Evolutionary conservation across 2,888 invertebrate species (phyloP), one percentile per base, ranked within the genome.

Genomic region (Mystacides longicornis): DNA sequence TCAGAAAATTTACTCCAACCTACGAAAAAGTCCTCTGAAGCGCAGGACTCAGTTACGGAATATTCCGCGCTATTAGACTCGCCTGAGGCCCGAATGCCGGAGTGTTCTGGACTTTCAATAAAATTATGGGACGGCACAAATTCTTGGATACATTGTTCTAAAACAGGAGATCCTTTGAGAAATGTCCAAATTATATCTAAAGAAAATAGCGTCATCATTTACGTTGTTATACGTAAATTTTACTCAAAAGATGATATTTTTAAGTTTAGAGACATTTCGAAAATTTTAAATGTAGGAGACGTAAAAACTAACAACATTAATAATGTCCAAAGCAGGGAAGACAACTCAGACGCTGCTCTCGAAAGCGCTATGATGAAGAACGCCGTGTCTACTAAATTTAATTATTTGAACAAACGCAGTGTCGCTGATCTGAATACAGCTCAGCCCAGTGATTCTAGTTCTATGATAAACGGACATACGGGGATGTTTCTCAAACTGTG

Each of bases 181-280:
- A 80, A 77, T 63, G 79, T 81, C 52, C 81, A 82, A 64, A 79
- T 81, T 53, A 74, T 82, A 14, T 82, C 83, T 1, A 76, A 78
- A 60, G 73, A 70, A 23, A 83, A 83, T 65, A 73, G 75, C 23
- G 74, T 83, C 20, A 68, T 77, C 49, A 64, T 82, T 51, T 66
- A 67, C 60, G 70, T 72, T 54, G 63, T 65, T 45, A 68, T 69
- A 56, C 64, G 65, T n/a, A 57, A 58, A 51, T 58, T 52, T 23
- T 23, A 16, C 14, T 23, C 22, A 5, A 58, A 53, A 52, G 52
- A 23, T 20, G 56, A 56, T 20, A 48, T 23, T 23, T 16, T 31
- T n/a, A 52, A 52, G 22, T 23, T 45, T 31, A 56, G 46, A 49
- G 56, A 56, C 22, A 43, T 49, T 9, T 22, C 33, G 14, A 57